A percentile compares a stretch with the other conserved stretches of the same genome.
Evolutionary conservation across 2,113 vertebrate genomes (phyloP).

Genomic region (Laticauda colubrina): DNA sequence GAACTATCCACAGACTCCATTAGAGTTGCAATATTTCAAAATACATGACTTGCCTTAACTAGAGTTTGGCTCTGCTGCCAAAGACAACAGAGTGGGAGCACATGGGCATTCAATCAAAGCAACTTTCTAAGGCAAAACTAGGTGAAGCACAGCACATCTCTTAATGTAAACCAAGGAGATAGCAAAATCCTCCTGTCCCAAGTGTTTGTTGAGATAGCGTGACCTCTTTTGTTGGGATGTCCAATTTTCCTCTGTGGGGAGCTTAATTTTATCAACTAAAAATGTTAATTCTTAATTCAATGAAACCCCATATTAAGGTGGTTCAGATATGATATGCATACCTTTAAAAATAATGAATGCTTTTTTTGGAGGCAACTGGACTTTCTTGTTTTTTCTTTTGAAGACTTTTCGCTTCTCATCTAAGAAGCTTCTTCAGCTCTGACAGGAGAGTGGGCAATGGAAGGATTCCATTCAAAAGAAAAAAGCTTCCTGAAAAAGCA

Average conservation of each 20-base stretch:
- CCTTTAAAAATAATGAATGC: neutral
- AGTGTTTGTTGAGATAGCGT: neutral
- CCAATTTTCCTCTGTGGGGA: neutral
- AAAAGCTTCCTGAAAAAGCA: too few species aligned
- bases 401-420: too few species aligned
- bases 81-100: neutral
- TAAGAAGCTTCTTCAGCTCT: too few species aligned
- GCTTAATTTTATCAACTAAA: neutral
- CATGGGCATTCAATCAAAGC: neutral
- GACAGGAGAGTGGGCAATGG: too few species aligned
- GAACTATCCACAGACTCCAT: neutral
- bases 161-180: neutral
- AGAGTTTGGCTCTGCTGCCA: neutral
- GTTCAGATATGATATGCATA: neutral
- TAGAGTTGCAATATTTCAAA: neutral
- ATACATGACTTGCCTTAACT: neutral
- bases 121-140: neutral
- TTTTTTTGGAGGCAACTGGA: too few species aligned
- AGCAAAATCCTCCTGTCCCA: neutral
- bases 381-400: too few species aligned
- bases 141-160: neutral
- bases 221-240: neutral
- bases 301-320: neutral
- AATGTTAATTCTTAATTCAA: neutral
- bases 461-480: too few species aligned